Conservation (phyloP, 2,797 vertebrate genomes). For the Harpagifer antarcticus region DNA sequence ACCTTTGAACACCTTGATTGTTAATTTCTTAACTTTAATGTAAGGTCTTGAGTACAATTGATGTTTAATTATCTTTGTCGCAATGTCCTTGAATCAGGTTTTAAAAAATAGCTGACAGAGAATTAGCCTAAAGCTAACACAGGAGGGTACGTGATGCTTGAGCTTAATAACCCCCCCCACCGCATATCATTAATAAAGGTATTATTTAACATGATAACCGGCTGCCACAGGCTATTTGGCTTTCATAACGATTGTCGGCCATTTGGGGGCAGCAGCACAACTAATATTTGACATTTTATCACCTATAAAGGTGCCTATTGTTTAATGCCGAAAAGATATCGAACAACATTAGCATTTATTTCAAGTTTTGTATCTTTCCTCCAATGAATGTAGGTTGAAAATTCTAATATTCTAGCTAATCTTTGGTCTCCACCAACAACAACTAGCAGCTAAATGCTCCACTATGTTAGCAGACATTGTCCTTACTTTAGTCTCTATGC, state of each 20-base stretch:
- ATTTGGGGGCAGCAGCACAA: background rate
- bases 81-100: background rate
- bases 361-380: background rate
- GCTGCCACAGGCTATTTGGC: background rate
- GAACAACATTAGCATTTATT: background rate
- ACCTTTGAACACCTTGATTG: background rate
- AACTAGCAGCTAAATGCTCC: too few relatives aligned
- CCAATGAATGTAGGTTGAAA: background rate
- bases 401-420: background rate
- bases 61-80: background rate
- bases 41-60: background rate
- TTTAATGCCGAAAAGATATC: background rate
- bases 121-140: background rate
- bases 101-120: background rate
- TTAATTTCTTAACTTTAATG: background rate
- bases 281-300: background rate
- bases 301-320: too few relatives aligned
- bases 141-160: background rate
- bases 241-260: background rate
- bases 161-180: too few relatives aligned
- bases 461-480: background rate
- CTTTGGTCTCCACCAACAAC: background rate
- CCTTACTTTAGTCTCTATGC: background rate
- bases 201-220: background rate
- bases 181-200: too few relatives aligned